Conservation (phyloP, 1,140 invertebrate genomes). For the Zeugodacus cucurbitae region DNA sequence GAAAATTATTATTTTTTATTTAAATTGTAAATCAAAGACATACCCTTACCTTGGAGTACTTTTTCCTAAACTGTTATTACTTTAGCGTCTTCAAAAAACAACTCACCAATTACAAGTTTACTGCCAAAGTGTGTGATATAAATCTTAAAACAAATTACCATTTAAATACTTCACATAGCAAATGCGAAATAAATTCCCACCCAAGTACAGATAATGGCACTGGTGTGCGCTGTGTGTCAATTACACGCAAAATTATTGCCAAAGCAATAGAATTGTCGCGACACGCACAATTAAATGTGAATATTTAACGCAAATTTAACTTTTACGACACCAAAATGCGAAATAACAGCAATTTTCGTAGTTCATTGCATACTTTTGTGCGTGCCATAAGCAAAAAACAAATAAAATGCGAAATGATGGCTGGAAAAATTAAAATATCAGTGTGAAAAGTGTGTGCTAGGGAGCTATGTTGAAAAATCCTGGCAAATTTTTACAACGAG, state of each 20-base stretch:
- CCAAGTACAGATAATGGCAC: neutral
- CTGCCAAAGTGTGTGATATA: neutral
- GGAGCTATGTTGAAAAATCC: neutral
- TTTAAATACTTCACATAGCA: neutral
- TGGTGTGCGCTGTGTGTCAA: neutral
- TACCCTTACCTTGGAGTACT: too few relatives aligned
- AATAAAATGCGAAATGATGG: neutral
- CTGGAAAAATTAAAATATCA: neutral
- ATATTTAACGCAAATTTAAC: slow-evolving; percentile 23
- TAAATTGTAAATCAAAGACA: too few relatives aligned
- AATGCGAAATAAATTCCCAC: neutral
- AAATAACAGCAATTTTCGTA: neutral
- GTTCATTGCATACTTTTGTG: slow-evolving; percentile 10
- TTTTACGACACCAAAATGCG: neutral
- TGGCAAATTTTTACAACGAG: neutral
- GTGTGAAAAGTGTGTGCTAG: neutral
- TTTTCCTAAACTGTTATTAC: too few relatives aligned
- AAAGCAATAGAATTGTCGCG: neutral
- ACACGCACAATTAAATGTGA: neutral
- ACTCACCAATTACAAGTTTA: neutral
- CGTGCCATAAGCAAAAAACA: neutral
- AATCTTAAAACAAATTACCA: neutral
- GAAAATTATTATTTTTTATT: too few relatives aligned
- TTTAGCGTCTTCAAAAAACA: too few relatives aligned
- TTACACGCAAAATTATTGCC: neutral